Base-by-base conservation (phyloP, 2,797 vertebrate species). In the Hippoglossus hippoglossus region DNA sequence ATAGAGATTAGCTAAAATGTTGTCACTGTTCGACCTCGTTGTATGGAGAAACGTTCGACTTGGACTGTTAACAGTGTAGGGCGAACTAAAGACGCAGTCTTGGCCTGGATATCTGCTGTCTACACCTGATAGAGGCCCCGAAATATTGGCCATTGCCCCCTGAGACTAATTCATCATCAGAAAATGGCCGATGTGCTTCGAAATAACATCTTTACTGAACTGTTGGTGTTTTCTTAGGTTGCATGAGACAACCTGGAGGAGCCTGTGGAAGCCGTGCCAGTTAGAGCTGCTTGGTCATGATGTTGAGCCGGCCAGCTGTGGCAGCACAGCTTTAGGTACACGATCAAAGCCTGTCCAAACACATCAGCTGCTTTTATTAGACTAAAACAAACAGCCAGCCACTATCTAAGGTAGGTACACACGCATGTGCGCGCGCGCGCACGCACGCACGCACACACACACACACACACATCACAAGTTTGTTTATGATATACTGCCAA, bases 331-430 rank as follows among this genome's bases (percentile, higher is more conserved):
- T 69, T 61, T 19, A 50, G 72, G 53, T 51, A 24, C 10, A 52
- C 1, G 22, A 81, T 77, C 65, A 62, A 60, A 71, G 31, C 56
- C 22, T 53, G 57, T 78, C 55, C 70, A 73, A 73, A 70, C 67
- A 74, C 64, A 75, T 31, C n/a, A 6, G 34, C 24, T 53, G 39
- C 55, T 67, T 75, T 69, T 66, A 77, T 77, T 56, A 47, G 63
- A 64, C 44, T 60, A 59, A 54, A 80, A 59, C 70, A 84, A 79
- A 71, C 64, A 50, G 16, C 22, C 31, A 21, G 19, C 7, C 46
- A 5, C 16, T 63, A 36, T 68, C 62, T 67, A 25, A 56, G 1
- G 5, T 19, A 54, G 34, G 46, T 26, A 71, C 36, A 39, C 53
- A 61, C 57, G 63, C 22, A 22, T 22, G n/a, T n/a, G n/a, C n/a